Evolutionary conservation across 2,797 vertebrate species (phyloP), one percentile per base, ranked within the genome.

Genomic region (Astyanax mexicanus): DNA sequence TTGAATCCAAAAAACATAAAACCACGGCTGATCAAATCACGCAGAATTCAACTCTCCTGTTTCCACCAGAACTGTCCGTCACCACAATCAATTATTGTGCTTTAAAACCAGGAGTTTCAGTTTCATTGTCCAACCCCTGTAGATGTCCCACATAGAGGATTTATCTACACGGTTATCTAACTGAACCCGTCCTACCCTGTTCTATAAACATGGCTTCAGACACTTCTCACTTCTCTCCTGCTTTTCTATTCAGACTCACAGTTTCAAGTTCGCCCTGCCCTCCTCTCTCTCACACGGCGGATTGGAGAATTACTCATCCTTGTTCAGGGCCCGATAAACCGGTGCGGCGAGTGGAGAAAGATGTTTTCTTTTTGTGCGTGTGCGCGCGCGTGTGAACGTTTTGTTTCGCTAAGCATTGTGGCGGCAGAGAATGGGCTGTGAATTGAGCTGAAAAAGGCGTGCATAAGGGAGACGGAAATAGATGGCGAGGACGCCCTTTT

Each of bases 371-470:
- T 72, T 67, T 32, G 29, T 32, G 29, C 32, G 29, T 32, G 29
- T 32, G 29, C 32, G 29, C 32, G 29, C 32, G 29, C 45, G 21
- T 57, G 13, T 6, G 70, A 74, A 64, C 40, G 37, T 71, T 82
- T 72, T 61, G 49, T 76, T 65, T 65, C 21, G 49, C 68, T 76
- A 61, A 81, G 69, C 69, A 54, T 75, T 74, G 73, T 76, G 69
- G 69, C 19, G 49, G 52, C 52, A 65, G 35, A 69, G 42, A 62
- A 72, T 49, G 52, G 44, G 70, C 51, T 19, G 29, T 44, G 67
- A 70, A 78, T 74, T 60, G 69, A 80, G 72, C 75, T 79, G 73
- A 76, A 77, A 79, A 81, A 70, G 75, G 68, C 64, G 68, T 65
- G 55, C 60, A 75, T 32, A 37, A 32, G 60, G 12, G 65, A 70